Conservation (phyloP, 2,797 vertebrate genomes). For the Meriones psammophilus region DNA sequence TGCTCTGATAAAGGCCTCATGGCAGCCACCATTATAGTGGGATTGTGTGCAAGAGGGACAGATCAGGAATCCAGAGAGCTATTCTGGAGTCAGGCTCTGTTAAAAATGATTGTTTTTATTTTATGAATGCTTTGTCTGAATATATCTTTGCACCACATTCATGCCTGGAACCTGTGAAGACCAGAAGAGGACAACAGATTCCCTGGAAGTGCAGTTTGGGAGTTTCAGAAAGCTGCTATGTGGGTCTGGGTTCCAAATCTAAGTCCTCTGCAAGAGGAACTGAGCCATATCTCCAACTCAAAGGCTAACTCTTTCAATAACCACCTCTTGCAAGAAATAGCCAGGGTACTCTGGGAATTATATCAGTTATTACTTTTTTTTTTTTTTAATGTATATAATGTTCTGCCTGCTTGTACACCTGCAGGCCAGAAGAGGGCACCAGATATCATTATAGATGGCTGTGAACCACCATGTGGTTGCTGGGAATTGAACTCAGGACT, state of each 20-base stretch:
- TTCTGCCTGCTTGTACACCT: too few species aligned
- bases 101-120: neutral
- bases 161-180: neutral
- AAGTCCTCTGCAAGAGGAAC: neutral
- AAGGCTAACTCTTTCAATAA: slow-evolving; percentile 3
- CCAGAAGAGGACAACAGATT: neutral
- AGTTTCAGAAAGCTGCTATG: neutral
- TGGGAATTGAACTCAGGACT: too few species aligned
- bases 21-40: neutral
- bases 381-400: too few species aligned
- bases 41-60: neutral
- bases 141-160: neutral
- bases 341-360: neutral
- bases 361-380: neutral
- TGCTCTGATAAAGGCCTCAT: neutral
- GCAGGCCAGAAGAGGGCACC: too few species aligned
- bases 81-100: neutral
- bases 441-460: too few species aligned
- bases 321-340: neutral
- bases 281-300: neutral
- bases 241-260: neutral
- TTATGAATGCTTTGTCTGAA: neutral
- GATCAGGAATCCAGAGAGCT: neutral
- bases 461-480: too few species aligned
- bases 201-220: neutral